Base-by-base conservation (phyloP, 2,888 invertebrate genomes). In the Ischnura elegans region DNA sequence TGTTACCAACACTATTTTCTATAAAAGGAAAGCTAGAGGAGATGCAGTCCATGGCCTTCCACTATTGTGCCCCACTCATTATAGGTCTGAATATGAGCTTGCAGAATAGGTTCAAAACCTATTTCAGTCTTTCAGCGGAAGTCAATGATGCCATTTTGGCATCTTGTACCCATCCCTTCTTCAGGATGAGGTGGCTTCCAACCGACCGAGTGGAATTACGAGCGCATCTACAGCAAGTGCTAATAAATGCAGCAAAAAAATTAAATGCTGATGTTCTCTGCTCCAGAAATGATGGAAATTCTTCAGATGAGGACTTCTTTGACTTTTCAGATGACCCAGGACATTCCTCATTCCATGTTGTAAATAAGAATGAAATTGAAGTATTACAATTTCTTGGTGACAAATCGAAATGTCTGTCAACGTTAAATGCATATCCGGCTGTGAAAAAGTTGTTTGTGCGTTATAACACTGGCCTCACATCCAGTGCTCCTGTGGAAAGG, bases 171-270 rank as follows among this genome's bases (percentile, higher is more conserved):
- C n/a, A 43, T 43, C 86, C 43, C 8, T 43, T 86, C 1, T 86
- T 86, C 6, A 86, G 6, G 45, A 43, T 86, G 86, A 86, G 86
- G 6, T 47, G 47, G 47, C 47, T 86, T 86, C 86, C 86, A 43
- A 86, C 43, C 45, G 10, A 13, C 1, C 43, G 45, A 86, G 86
- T 45, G 36, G 86, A 16, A 10, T 21, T 55, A 19, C 13, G 55
- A 10, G 55, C 29, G 29, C 84, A 84, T 16, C 10, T 84, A 36
- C 29, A 84, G 42, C 84, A 84, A 3, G 21, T 42, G 43, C 6
- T 43, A 19, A 43, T 86, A 43, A 86, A 86, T 43, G 8, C 43
- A 21, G 21, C 43, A 19, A 86, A 86, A 86, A 21, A 86, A 6
- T 43, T 36, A 86, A 43, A 45, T 2, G 16, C n/a, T 43, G 25